Percentiles rank a stretch among this genome's conserved stretches.
These are phyloP conservation scores for Lasioglossum zephyrum DNA, from an alignment of 2,888 invertebrate species.

Conservation along the genomic window DNA sequence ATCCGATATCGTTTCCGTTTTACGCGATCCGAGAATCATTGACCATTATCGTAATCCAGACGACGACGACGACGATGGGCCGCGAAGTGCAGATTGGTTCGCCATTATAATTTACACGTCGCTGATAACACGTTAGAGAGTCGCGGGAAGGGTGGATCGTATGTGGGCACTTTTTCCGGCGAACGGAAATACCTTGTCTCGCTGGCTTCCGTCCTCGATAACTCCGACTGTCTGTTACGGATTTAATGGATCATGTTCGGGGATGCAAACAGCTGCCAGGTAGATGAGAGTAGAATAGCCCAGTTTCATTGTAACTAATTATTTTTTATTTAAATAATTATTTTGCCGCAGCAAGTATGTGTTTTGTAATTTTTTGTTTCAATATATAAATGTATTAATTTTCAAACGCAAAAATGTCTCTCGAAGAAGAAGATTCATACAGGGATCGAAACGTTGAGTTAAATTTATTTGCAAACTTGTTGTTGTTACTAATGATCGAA, in stretches of 20 bases:
- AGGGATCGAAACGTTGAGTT: no score
- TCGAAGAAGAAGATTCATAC: no score
- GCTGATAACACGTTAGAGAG: conserved; percentile 67
- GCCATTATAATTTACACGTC: conserved; percentile 72
- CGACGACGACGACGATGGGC: conserved; percentile 48
- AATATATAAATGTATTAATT: no score
- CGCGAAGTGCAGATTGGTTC: conserved; percentile 74
- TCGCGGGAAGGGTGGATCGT: neutral
- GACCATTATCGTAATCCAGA: conserved; percentile 69
- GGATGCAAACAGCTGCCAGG: neutral
- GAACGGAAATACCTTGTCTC: conserved; percentile 2
- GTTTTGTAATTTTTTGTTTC: no score
- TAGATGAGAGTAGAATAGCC: no score
- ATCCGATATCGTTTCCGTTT: conserved; percentile 33
- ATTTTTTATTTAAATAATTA: no score
- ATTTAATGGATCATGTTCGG: neutral
- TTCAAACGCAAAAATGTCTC: no score
- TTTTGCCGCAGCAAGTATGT: no score
- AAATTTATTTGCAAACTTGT: no score
- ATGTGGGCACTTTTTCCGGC: neutral
- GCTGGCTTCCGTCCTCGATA: neutral
- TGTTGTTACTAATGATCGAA: no score
- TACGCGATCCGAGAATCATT: conserved; percentile 44
- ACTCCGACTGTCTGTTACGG: neutral
- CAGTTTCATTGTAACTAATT: no score